These are phyloP conservation scores for Empis livida DNA, from an alignment of 2,888 invertebrate species.

Conservation along the genomic window DNA sequence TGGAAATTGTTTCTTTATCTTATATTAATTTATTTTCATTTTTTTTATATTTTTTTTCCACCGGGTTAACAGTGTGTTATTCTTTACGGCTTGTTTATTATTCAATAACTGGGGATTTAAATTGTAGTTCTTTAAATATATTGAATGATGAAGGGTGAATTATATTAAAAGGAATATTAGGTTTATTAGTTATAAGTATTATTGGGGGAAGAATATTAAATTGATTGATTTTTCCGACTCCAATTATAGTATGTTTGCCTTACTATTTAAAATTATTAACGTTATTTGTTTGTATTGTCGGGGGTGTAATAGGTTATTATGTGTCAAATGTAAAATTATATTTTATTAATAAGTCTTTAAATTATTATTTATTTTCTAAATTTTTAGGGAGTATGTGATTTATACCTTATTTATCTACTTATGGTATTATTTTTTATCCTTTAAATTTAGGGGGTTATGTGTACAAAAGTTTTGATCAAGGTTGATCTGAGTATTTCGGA, in stretches of 20 bases:
- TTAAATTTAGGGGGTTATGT: conserved; percentile 35
- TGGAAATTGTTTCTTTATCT: conserved; percentile 41
- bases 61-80: conserved; percentile 45
- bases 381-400: conserved; percentile 40
- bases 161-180: conserved; percentile 38
- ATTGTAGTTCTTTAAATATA: conserved; percentile 38
- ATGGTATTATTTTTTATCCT: conserved; percentile 37
- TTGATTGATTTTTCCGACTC: conserved; percentile 42
- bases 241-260: conserved; percentile 42
- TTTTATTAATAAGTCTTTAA: conserved; percentile 36
- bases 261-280: conserved; percentile 41
- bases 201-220: conserved; percentile 42
- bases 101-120: conserved; percentile 39
- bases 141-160: conserved; percentile 39
- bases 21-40: conserved; percentile 42
- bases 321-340: conserved; percentile 37
- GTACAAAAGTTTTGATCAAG: conserved; percentile 38
- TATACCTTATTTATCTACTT: conserved; percentile 39
- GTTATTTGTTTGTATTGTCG: conserved; percentile 39
- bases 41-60: conserved; percentile 41
- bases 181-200: conserved; percentile 25
- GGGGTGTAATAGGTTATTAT: conserved; percentile 34
- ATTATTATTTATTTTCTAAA: conserved; percentile 28
- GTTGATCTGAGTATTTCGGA: conserved; percentile 39
- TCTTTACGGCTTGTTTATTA: conserved; percentile 44